These are phyloP conservation scores for Dipodomys ordii DNA, from an alignment of 2,113 vertebrate genomes.

Conservation along the genomic window DNA sequence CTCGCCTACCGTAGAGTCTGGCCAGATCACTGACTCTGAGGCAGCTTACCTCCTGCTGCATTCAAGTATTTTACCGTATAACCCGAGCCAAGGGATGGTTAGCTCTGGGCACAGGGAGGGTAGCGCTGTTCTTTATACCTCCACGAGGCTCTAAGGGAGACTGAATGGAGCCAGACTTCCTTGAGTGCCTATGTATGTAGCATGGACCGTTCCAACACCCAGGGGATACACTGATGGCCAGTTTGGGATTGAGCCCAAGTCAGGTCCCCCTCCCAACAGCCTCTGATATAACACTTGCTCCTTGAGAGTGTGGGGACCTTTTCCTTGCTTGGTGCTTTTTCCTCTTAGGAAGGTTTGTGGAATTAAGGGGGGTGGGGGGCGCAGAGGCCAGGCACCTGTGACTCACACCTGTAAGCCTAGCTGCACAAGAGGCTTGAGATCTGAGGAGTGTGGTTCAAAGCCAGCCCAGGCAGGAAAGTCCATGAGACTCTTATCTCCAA, in stretches of 20 bases:
- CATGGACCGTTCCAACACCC: accelerated
- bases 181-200: neutral
- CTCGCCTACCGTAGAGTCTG: neutral
- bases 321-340: neutral
- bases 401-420: too few species aligned
- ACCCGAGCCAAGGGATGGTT: neutral
- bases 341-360: neutral
- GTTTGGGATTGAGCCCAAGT: neutral
- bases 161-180: neutral
- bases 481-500: too few species aligned
- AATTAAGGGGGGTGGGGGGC: neutral
- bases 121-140: accelerated
- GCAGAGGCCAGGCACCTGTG: too few species aligned
- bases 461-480: too few species aligned
- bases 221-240: neutral
- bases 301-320: neutral
- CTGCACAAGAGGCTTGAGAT: too few species aligned
- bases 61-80: neutral
- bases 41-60: neutral
- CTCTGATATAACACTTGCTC: neutral
- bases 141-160: too few species aligned
- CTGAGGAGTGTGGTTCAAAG: too few species aligned
- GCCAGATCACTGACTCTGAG: neutral
- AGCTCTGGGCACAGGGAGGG: accelerated
- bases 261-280: neutral